Conservation (phyloP, 2,797 vertebrate genomes). For the Acanthopagrus latus region DNA sequence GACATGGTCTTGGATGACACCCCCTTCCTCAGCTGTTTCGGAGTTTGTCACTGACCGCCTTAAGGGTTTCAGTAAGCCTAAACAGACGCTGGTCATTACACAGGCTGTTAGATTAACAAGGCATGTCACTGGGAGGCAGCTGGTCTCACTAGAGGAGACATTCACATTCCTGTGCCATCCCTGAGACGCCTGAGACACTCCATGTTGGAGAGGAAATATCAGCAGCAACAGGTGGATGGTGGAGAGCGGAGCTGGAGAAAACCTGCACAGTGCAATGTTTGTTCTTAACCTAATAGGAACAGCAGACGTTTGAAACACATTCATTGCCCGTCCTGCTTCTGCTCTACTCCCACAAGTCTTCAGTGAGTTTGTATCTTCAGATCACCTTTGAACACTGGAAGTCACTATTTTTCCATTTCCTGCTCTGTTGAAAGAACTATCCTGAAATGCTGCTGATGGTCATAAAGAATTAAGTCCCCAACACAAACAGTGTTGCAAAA, state of each 20-base stretch:
- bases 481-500: background rate
- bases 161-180: conserved; percentile 58
- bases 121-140: conserved; percentile 60
- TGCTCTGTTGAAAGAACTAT: no score
- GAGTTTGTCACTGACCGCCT: background rate
- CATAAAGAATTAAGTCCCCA: no score
- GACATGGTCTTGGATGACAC: background rate
- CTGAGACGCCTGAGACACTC: conserved; percentile 60
- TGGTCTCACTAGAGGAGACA: conserved; percentile 47
- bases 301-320: background rate
- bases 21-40: conserved; percentile 40
- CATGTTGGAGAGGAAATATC: conserved; percentile 33
- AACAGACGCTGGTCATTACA: conserved; percentile 53
- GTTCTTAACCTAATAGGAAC: conserved; percentile 3
- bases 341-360: conserved; percentile 21
- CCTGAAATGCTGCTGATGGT: background rate
- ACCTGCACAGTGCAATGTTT: conserved; percentile 15
- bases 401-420: background rate
- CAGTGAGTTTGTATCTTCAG: background rate
- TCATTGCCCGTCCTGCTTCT: background rate
- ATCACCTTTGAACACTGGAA: background rate
- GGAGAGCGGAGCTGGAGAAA: conserved; percentile 1
- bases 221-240: conserved; percentile 66
- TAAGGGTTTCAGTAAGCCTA: conserved; percentile 29
- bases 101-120: conserved; percentile 66